A percentile compares a stretch with the other conserved stretches of the same genome.
phyloP scores from a whole-genome alignment of 2,888 invertebrate species.

The Eristalinus sepulchralis region DNA sequence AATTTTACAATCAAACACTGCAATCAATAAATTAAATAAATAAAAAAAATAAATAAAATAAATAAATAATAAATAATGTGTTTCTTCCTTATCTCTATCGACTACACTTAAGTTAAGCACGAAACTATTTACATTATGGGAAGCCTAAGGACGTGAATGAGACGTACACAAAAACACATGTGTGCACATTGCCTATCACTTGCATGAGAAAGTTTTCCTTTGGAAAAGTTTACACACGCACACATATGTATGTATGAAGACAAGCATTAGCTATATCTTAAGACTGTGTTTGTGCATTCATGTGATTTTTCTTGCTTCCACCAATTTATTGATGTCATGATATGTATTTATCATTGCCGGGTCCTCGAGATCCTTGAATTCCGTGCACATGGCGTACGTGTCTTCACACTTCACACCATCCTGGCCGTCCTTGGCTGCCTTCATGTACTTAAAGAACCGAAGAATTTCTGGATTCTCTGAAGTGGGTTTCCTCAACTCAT shows the following conservation, averaged over 20 bases:
- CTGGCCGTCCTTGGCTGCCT: conserved; percentile 93
- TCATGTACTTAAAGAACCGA: conserved; percentile 94
- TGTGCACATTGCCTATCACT: not conserved
- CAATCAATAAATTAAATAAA: conserved; percentile 24
- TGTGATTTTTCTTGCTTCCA: conserved; percentile 88
- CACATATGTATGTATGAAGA: not conserved
- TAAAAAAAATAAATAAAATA: conserved; percentile 35
- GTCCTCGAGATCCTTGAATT: conserved; percentile 85
- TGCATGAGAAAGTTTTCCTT: not conserved
- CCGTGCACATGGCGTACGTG: conserved; percentile 86
- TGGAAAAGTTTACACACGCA: not conserved
- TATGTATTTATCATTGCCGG: conserved; percentile 93
- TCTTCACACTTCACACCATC: conserved; percentile 88
- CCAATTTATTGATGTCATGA: conserved; percentile 93
- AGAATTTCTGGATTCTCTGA: conserved; percentile 93
- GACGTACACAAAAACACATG: too few species aligned
- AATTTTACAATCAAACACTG: not conserved
- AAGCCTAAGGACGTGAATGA: not conserved
- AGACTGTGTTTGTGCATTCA: not conserved
- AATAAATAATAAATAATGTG: conserved; percentile 12
- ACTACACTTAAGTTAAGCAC: conserved; percentile 4
- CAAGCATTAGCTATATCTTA: not conserved
- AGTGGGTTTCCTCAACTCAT: conserved; percentile 91
- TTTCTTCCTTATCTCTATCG: not conserved
- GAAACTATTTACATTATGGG: conserved; percentile 11